Evolutionary conservation across 2,113 vertebrate genomes (phyloP).

Genomic region (Piliocolobus tephrosceles): DNA sequence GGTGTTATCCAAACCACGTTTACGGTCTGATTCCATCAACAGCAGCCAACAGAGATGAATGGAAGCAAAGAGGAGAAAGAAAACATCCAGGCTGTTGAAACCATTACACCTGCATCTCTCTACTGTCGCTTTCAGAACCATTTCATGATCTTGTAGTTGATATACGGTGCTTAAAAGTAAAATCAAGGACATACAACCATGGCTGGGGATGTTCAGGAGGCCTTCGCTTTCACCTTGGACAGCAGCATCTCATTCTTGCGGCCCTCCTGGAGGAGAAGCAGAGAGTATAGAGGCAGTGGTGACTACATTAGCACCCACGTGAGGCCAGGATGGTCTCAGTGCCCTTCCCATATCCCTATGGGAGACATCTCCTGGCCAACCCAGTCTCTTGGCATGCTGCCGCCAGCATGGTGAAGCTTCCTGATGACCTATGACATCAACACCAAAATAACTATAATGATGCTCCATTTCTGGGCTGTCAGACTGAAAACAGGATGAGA

Average conservation of each 20-base stretch:
- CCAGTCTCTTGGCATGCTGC: background rate
- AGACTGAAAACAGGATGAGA: background rate
- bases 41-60: slow-evolving; percentile 49
- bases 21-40: background rate
- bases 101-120: slow-evolving; percentile 56
- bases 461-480: background rate
- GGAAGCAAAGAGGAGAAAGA: slow-evolving; percentile 65
- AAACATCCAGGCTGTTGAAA: slow-evolving; percentile 63
- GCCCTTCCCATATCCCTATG: accelerated
- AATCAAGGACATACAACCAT: slow-evolving; percentile 29
- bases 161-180: background rate
- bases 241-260: slow-evolving; percentile 95
- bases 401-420: accelerated
- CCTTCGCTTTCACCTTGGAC: slow-evolving; percentile 91
- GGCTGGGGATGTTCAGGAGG: slow-evolving; percentile 78
- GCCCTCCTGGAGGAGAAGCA: slow-evolving; percentile 88
- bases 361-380: background rate
- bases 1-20: background rate
- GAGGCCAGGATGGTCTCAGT: background rate
- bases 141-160: slow-evolving; percentile 68
- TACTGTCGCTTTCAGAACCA: slow-evolving; percentile 57
- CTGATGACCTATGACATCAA: background rate
- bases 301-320: accelerated
- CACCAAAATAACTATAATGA: background rate
- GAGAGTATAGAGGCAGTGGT: background rate